These are phyloP conservation scores for Tetramorium simillimum DNA, from an alignment of 1,140 invertebrate genomes.

Conservation along the genomic window DNA sequence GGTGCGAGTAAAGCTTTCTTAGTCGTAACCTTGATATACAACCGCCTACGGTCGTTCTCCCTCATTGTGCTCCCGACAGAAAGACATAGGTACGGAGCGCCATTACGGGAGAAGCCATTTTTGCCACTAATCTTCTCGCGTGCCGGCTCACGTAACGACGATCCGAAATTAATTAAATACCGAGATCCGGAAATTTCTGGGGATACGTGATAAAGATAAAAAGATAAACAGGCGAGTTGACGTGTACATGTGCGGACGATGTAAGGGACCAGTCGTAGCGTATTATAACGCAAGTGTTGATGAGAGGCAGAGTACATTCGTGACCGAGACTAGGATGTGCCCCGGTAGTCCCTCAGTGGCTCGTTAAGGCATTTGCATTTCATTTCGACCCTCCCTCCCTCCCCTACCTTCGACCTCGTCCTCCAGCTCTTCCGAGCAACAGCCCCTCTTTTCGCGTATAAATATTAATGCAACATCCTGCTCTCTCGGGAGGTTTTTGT, in stretches of 20 bases:
- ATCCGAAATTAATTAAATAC: constrained; percentile 21
- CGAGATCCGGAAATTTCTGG: background rate
- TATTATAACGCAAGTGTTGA: constrained; percentile 78
- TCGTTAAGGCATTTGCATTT: constrained; percentile 86
- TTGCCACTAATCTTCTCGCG: constrained; percentile 17
- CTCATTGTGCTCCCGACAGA: constrained; percentile 30
- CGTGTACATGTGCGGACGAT: constrained; percentile 7
- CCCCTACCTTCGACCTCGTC: constrained; percentile 42
- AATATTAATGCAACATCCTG: constrained; percentile 86
- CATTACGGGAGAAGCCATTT: constrained; percentile 2
- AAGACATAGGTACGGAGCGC: background rate
- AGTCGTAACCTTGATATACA: constrained; percentile 75
- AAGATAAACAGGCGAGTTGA: background rate
- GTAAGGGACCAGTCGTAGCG: constrained; percentile 51
- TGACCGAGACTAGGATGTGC: constrained; percentile 81
- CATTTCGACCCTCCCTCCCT: constrained; percentile 77
- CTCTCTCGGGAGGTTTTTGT: constrained; percentile 84
- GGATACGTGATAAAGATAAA: background rate
- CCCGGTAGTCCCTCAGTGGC: constrained; percentile 84
- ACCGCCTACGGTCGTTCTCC: constrained; percentile 50
- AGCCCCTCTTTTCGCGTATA: constrained; percentile 82
- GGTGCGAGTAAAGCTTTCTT: constrained; percentile 73
- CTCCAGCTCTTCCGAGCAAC: constrained; percentile 54
- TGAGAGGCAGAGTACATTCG: constrained; percentile 81
- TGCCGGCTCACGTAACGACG: background rate